Evolutionary conservation across 2,113 vertebrate species (phyloP).

Genomic region (Mesoclemmys tuberculata): DNA sequence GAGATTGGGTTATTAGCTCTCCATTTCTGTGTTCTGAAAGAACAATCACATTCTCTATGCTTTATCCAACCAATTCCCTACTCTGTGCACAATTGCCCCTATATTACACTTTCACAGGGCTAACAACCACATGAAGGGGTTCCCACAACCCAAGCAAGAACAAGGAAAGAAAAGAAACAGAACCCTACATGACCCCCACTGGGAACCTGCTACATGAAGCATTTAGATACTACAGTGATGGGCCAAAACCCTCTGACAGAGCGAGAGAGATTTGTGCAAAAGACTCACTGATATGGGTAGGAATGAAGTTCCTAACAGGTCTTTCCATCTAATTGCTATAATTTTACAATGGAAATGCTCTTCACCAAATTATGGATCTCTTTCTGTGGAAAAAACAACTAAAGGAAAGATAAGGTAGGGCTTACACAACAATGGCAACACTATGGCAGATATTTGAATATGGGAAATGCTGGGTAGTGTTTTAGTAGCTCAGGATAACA

Average conservation of each 20-base stretch:
- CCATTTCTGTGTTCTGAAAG: background rate
- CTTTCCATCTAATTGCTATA: background rate
- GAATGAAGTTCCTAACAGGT: background rate
- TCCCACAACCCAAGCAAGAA: background rate
- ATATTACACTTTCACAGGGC: background rate
- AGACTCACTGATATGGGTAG: background rate
- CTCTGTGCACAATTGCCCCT: background rate
- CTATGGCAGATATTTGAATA: background rate
- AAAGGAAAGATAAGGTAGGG: background rate
- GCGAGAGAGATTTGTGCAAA: background rate
- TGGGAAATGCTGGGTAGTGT: background rate
- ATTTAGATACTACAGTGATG: background rate
- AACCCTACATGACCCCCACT: background rate
- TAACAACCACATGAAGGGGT: background rate
- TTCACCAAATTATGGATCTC: background rate
- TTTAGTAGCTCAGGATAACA: fast-evolving
- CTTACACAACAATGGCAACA: background rate
- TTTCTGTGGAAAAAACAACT: background rate
- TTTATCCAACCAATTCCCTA: background rate
- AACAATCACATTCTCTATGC: background rate
- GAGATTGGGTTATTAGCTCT: background rate
- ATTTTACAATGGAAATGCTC: background rate
- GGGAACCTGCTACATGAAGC: background rate
- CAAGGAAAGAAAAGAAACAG: background rate
- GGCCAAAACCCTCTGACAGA: background rate